Base-by-base conservation (phyloP, 1,140 invertebrate genomes). In the Macrobrachium rosenbergii region DNA sequence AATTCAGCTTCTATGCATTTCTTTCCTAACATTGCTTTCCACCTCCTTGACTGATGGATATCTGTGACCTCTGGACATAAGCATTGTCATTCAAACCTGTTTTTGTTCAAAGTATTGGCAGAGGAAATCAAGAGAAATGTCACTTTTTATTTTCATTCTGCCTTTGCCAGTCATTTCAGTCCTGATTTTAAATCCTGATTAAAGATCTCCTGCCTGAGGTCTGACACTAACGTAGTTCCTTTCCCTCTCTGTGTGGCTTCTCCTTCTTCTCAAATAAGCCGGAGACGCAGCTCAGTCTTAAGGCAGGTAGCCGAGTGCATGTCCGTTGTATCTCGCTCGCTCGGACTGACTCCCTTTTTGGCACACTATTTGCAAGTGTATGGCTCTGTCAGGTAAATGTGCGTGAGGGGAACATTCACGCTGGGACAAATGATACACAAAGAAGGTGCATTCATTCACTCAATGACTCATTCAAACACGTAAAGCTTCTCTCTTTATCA, bases 231-330 rank as follows among this genome's bases (percentile, higher is more conserved):
- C 69, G 67, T 87, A 81, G 78, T 77, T 87, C 78, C 85, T 87
- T 69, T 87, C 80, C 79, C 73, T 78, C 73, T 82, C 76, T 87
- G 78, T 87, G 85, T 87, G 85, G 82, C 84, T 88, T 83, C 79
- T 83, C 69, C 88, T 37, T 37, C 28, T 37, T 81, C 83, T 72
- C 83, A 78, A 85, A 85, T 79, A 83, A 89, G 85, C 89, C 85
- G 89, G 87, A 88, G 89, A 87, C 85, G 89, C 83, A 89, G 87
- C 89, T 89, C 89, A 81, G 87, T 89, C 82, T 83, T 89, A 88
- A 89, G 89, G 89, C 89, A 89, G 89, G 89, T 89, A 88, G 86
- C 85, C 43, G 83, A 78, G 87, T 81, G 80, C 79, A 88, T 84
- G 87, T 84, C 87, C 79, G 75, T 77, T 80, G 80, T 80, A 72